These are phyloP conservation scores for Clitarchus hookeri DNA, from an alignment of 2,888 invertebrate species.

Conservation along the genomic window DNA sequence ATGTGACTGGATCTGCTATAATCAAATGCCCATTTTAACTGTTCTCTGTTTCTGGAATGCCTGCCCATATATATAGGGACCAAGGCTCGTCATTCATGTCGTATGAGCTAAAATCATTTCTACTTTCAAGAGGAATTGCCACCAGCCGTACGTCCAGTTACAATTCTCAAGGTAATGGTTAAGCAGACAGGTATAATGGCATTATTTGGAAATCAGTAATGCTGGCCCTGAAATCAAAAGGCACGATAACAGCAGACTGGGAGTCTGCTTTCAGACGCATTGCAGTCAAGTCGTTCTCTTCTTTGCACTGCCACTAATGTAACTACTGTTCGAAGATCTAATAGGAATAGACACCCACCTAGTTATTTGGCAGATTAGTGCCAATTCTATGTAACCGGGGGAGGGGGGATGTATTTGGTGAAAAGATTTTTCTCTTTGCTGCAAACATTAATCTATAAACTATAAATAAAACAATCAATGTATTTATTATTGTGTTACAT, in stretches of 20 bases:
- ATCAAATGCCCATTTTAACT: not conserved
- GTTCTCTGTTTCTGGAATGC: not conserved
- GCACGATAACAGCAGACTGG: not conserved
- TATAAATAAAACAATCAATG: too few species aligned
- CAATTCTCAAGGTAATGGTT: constrained; percentile 17
- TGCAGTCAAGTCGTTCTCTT: too few species aligned
- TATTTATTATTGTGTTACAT: too few species aligned
- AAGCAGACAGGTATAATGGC: not conserved
- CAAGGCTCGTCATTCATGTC: not conserved
- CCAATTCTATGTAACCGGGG: too few species aligned
- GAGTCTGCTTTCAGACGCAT: constrained; percentile 26
- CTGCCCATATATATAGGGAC: not conserved
- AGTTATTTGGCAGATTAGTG: too few species aligned
- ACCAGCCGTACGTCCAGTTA: not conserved
- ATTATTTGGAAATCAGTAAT: not conserved
- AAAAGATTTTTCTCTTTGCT: too few species aligned
- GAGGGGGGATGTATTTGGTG: too few species aligned
- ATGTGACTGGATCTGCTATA: not conserved
- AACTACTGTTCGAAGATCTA: too few species aligned
- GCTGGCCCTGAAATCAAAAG: constrained; percentile 20
- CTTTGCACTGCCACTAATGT: not conserved
- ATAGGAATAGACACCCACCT: too few species aligned
- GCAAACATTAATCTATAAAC: too few species aligned
- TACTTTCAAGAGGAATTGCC: not conserved
- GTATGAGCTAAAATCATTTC: not conserved